Base-by-base conservation (phyloP, 2,113 vertebrate genomes). In the Hypanus sabinus region DNA sequence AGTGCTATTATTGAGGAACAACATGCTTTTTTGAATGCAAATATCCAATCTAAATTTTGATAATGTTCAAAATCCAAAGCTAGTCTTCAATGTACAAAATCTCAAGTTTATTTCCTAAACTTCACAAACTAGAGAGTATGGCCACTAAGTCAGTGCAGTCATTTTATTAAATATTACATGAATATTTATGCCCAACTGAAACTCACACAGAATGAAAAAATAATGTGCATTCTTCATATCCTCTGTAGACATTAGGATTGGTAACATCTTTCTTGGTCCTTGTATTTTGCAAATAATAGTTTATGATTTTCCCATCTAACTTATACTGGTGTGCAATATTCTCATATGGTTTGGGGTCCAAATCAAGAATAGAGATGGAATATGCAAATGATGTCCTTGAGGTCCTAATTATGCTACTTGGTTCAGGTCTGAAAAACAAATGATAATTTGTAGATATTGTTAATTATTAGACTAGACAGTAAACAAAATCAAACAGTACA, bases 341-440 rank as follows among this genome's bases (percentile, higher is more conserved):
- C 94, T 99, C 98, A 0, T 98, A 98, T 0, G 98, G 98, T 94
- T 99, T 99, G 1, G 99, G 98, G 95, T 99, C 99, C 7, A 99
- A 96, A 94, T 99, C 99, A 96, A 99, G 95, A 95, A 99, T 98
- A 94, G 99, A 99, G 94, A 98, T 97, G 0, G 97, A 98, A 95
- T 97, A 98, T 46, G 97, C 97, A 94, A 99, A 98, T 70, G 97
- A 96, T 73, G 97, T 97, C 94, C 97, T 97, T 1, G 97, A 96
- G 0, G 97, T 95, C 73, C 96, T 96, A 94, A 98, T 95, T 73
- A 97, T 94, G 91, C 96, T 96, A 95, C 96, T 97, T 81, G 97
- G 96, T 87, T 97, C 97, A 88, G 96, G 94, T 76, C 96, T 96
- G 96, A 94, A 95, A 96, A 94, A 94, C 93, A 95, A 12, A 22